Evolutionary conservation across 2,797 vertebrate species (phyloP).

Genomic region (Monodelphis domestica): DNA sequence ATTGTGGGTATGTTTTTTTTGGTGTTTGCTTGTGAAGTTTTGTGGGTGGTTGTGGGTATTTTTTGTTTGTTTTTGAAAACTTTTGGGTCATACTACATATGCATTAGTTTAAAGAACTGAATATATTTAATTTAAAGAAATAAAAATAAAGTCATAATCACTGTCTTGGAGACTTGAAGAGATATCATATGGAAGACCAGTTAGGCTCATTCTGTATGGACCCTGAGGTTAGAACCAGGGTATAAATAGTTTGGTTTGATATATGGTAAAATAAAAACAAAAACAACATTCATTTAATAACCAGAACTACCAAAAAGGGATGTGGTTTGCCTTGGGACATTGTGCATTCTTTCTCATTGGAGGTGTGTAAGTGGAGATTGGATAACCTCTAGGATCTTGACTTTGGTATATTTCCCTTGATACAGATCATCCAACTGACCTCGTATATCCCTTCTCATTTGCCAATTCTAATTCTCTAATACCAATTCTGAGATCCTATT

Average conservation of each 20-base stretch:
- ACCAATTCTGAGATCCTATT: not conserved
- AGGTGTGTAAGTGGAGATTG: not conserved
- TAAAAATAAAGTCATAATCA: not conserved
- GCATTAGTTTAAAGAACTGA: not conserved
- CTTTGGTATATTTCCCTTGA: not conserved
- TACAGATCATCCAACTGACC: not conserved
- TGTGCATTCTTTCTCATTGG: not conserved
- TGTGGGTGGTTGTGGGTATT: no score
- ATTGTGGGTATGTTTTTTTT: no score
- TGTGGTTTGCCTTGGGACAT: not conserved
- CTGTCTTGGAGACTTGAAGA: not conserved
- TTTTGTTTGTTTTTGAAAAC: no score
- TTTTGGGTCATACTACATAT: not conserved
- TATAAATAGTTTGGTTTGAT: not conserved
- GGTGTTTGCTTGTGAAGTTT: no score
- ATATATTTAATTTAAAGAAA: not conserved
- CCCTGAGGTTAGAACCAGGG: not conserved
- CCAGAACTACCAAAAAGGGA: not conserved
- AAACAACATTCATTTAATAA: not conserved
- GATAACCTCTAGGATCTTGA: not conserved
- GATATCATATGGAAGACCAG: not conserved
- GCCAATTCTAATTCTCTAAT: not conserved
- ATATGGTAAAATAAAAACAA: not conserved
- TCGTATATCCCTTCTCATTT: not conserved
- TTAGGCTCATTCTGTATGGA: not conserved